Percentiles rank a stretch among this genome's conserved stretches.
Evolutionary conservation across 2,888 invertebrate genomes (phyloP).

Genomic region (Ecliptopera silaceata): DNA sequence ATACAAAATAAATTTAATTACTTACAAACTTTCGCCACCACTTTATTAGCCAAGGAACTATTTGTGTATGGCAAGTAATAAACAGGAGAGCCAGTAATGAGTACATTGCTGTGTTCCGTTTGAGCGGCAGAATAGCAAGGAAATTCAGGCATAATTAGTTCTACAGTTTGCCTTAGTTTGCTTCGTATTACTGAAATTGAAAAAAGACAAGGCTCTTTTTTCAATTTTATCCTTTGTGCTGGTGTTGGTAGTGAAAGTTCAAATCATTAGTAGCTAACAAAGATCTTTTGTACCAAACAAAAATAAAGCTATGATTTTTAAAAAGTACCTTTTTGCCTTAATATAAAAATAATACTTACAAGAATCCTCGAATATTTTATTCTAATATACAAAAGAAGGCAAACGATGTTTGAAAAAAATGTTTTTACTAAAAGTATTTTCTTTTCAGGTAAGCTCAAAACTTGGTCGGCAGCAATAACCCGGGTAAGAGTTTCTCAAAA

Average conservation of each 20-base stretch:
- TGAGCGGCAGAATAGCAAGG: conserved; percentile 12
- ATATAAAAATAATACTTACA: background rate
- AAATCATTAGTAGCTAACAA: background rate
- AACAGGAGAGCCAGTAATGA: conserved; percentile 19
- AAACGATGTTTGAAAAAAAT: conserved; percentile 3
- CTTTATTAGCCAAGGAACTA: conserved; percentile 23
- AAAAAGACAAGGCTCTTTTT: background rate
- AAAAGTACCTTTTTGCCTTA: background rate
- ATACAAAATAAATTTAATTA: conserved; percentile 17
- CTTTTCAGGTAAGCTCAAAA: conserved; percentile 55
- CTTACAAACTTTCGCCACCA: conserved; percentile 21
- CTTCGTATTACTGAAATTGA: conserved; percentile 9
- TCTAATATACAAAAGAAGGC: background rate
- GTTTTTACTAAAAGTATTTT: conserved; percentile 11
- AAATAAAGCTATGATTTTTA: background rate
- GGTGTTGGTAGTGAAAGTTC: background rate
- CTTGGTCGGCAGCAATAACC: conserved; percentile 9
- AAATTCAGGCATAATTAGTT: conserved; percentile 23
- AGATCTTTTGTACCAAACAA: too few relatives aligned
- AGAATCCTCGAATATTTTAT: conserved; percentile 2
- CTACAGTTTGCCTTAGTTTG: conserved; percentile 8
- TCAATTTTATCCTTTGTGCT: background rate
- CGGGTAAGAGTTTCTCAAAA: conserved; percentile 17
- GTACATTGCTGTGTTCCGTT: conserved; percentile 21
- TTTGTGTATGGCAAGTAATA: conserved; percentile 22